A percentile compares a stretch with the other conserved stretches of the same genome.
Evolutionary conservation across 1,140 invertebrate species (phyloP).

Genomic region (Campoletis sonorensis): DNA sequence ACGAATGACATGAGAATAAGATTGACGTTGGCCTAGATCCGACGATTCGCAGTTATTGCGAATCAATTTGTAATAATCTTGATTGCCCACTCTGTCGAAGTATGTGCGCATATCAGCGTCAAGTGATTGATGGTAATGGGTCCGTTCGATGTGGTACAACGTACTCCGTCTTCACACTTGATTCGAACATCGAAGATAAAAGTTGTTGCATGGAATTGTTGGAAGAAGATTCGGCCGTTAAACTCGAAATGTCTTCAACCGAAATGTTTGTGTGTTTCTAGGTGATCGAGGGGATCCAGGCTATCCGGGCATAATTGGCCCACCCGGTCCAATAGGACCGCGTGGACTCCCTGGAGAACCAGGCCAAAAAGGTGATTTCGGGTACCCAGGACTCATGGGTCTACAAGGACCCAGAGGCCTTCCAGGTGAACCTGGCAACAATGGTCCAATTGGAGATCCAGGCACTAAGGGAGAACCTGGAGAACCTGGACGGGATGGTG

Average conservation of each 20-base stretch:
- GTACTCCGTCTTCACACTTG: neutral
- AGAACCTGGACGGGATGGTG: slow-evolving; percentile 62
- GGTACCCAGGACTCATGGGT: slow-evolving; percentile 48
- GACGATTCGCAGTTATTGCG: slow-evolving; percentile 59
- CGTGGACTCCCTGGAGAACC: slow-evolving; percentile 58
- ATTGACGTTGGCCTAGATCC: slow-evolving; percentile 59
- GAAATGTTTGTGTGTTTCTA: slow-evolving; percentile 26
- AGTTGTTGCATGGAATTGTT: too few species aligned
- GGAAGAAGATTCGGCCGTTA: too few species aligned
- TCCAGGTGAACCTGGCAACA: slow-evolving; percentile 49
- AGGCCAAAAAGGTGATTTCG: slow-evolving; percentile 54
- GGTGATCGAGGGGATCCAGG: slow-evolving; percentile 65
- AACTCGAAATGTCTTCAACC: neutral
- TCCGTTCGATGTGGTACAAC: slow-evolving; percentile 37
- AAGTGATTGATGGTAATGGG: slow-evolving; percentile 52
- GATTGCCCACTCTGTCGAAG: slow-evolving; percentile 21
- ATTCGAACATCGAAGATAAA: neutral
- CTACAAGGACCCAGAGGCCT: slow-evolving; percentile 61
- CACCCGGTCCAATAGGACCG: slow-evolving; percentile 56
- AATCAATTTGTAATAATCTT: slow-evolving; percentile 64
- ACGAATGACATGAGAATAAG: slow-evolving; percentile 11
- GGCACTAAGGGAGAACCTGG: slow-evolving; percentile 70
- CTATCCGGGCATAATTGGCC: slow-evolving; percentile 61
- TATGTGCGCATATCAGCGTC: slow-evolving; percentile 16
- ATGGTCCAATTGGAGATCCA: slow-evolving; percentile 66